phyloP scores from a whole-genome alignment of 2,888 invertebrate species.

The Macrophya annulata region DNA sequence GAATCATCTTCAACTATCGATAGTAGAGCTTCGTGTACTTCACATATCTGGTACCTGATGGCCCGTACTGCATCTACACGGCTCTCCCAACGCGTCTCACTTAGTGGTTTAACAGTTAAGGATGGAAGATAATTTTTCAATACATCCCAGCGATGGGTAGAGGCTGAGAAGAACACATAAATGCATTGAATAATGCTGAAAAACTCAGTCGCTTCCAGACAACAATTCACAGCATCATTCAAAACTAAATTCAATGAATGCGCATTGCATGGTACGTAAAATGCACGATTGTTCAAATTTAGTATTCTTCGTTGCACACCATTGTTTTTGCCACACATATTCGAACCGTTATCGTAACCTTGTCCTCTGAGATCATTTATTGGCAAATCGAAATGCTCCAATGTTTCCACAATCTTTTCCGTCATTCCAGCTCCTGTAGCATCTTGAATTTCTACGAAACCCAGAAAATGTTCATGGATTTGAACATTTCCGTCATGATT shows the following conservation, averaged over 20 bases:
- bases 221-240: conserved; percentile 59
- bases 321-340: conserved; percentile 1
- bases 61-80: too few relatives aligned
- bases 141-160: conserved; percentile 68
- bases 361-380: neutral
- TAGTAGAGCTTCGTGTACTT: too few relatives aligned
- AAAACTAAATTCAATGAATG: conserved; percentile 49
- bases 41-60: too few relatives aligned
- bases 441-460: conserved; percentile 35
- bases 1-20: too few relatives aligned
- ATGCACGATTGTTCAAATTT: neutral
- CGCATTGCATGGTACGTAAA: conserved; percentile 50
- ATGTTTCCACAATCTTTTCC: conserved; percentile 49
- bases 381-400: conserved; percentile 34
- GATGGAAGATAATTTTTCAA: conserved; percentile 60
- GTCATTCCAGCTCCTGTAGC: conserved; percentile 39
- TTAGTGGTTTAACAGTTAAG: too few relatives aligned
- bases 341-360: too few relatives aligned
- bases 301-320: neutral
- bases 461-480: conserved; percentile 55
- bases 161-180: conserved; percentile 62
- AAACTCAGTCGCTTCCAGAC: conserved; percentile 70
- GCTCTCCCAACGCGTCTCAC: too few relatives aligned
- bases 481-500: conserved; percentile 1
- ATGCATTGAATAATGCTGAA: conserved; percentile 70